Percentiles rank a stretch among this genome's conserved stretches.
Evolutionary conservation across 2,797 vertebrate species (phyloP).

Genomic region (Orientallactaga sibirica): DNA sequence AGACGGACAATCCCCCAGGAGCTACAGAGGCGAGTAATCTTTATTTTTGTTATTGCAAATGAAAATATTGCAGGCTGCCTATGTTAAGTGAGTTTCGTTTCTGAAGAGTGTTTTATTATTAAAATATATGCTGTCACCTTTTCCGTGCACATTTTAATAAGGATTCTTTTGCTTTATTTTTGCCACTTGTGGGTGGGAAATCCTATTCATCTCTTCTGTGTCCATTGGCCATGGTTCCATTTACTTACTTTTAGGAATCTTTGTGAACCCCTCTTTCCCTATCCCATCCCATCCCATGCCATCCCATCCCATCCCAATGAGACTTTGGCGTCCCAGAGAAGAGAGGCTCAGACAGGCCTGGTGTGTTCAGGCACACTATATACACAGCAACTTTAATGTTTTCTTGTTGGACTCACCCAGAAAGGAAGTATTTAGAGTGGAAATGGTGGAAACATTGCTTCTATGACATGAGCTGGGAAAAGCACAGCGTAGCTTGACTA

Average conservation of each 20-base stretch:
- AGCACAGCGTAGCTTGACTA: not conserved
- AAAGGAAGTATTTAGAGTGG: slow-evolving; percentile 41
- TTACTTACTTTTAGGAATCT: not conserved
- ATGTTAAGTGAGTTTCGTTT: slow-evolving; percentile 62
- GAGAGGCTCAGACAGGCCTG: not conserved
- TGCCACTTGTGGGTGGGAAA: not conserved
- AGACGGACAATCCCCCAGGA: slow-evolving; percentile 76
- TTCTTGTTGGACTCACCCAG: not conserved
- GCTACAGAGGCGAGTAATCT: slow-evolving; percentile 40
- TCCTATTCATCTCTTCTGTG: not conserved
- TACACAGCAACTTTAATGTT: not conserved
- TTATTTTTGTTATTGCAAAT: slow-evolving; percentile 55
- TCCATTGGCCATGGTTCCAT: not conserved
- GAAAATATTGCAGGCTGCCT: slow-evolving; percentile 59
- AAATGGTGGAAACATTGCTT: slow-evolving; percentile 28
- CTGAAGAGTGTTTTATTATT: slow-evolving; percentile 5
- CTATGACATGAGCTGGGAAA: slow-evolving; percentile 7
- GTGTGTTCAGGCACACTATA: not conserved
- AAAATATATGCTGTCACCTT: not conserved
- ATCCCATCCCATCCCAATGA: not conserved
- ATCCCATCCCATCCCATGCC: not conserved
- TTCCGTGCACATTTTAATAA: not conserved
- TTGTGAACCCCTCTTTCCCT: not conserved
- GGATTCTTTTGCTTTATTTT: not conserved
- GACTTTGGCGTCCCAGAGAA: not conserved